Conservation (phyloP, 2,888 invertebrate species). For the Leptinotarsa peninsularis region DNA sequence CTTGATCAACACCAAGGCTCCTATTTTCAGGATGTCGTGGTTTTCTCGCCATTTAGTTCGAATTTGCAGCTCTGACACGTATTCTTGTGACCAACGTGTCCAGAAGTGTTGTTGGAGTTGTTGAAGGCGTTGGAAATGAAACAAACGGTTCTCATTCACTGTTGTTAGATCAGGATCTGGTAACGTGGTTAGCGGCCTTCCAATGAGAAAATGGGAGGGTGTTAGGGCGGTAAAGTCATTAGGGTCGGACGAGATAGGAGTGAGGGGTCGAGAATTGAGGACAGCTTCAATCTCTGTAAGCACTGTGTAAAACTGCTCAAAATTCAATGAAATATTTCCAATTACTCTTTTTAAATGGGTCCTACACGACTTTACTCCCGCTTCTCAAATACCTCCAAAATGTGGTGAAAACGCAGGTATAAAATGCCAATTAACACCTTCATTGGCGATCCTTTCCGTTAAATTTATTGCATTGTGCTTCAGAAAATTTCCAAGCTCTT, state of each 20-base stretch:
- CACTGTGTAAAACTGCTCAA: conserved; percentile 14
- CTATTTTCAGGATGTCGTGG: neutral
- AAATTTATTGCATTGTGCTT: neutral
- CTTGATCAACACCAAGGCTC: conserved; percentile 22
- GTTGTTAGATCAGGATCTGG: conserved; percentile 39
- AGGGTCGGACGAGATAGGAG: conserved; percentile 3
- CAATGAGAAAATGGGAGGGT: conserved; percentile 53
- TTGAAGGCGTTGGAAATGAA: conserved; percentile 48
- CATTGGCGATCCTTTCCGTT: neutral
- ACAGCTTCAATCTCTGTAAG: conserved; percentile 5
- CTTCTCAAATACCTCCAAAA: conserved; percentile 56
- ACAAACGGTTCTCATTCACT: conserved; percentile 34
- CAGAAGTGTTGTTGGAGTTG: conserved; percentile 48
- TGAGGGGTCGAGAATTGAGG: conserved; percentile 11
- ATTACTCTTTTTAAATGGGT: conserved; percentile 43
- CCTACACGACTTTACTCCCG: conserved; percentile 52
- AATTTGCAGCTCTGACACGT: conserved; percentile 44
- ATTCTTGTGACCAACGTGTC: conserved; percentile 46
- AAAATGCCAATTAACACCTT: conserved; percentile 51
- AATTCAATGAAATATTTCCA: neutral
- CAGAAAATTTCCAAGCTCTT: neutral
- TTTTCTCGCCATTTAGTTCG: neutral
- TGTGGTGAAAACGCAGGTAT: conserved; percentile 52
- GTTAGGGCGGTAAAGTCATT: conserved; percentile 46
- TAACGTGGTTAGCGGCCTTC: conserved; percentile 41